Base-by-base conservation (phyloP, 2,113 vertebrate genomes). In the Dasyornis broadbenti region DNA sequence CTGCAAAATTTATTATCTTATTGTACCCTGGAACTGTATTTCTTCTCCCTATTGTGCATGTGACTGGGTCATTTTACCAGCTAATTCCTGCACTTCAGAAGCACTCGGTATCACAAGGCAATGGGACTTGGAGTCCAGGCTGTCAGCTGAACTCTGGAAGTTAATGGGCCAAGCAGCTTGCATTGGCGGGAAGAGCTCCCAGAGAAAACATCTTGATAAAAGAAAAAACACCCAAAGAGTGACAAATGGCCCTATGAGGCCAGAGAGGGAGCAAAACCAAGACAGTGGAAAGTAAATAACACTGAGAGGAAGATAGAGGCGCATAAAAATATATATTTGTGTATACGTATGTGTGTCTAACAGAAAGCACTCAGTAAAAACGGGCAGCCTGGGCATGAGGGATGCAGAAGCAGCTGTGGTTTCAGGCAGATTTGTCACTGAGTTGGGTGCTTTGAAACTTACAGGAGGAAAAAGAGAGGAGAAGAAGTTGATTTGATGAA, bases 161-260 rank as follows among this genome's bases (percentile, higher is more conserved):
- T 92, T 95, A 96, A 96, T 94, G 93, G 93, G 44, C 90, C 94
- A 84, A 77, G 91, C 86, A 86, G 92, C 63, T 47, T 88, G 86
- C 37, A 15, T 94, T 85, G 91, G 89, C 1, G 44, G 95, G 87
- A 92, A 73, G 15, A 53, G 22, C 87, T 94, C 89, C 92, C 1
- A 8, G 71, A 87, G 82, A 94, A 94, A 95, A 95, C 68, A 86
- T 89, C 89, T 83, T 60, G 71, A 95, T 94, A 92, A 90, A 89
- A 72, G 92, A 69, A 89, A 95, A 96, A 89, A 53, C 61, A 56
- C 82, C 92, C 81, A 82, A 28, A 82, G 79, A 88, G 80, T 95
- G 92, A 96, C 71, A 97, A 97, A 93, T 71, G 63, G 63, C 92
- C 19, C 4, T 26, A 0, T 53, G 86, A 90, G 86, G 89, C 93